phyloP scores from a whole-genome alignment of 1,140 invertebrate genomes.

The Drosophila oshimai region DNA sequence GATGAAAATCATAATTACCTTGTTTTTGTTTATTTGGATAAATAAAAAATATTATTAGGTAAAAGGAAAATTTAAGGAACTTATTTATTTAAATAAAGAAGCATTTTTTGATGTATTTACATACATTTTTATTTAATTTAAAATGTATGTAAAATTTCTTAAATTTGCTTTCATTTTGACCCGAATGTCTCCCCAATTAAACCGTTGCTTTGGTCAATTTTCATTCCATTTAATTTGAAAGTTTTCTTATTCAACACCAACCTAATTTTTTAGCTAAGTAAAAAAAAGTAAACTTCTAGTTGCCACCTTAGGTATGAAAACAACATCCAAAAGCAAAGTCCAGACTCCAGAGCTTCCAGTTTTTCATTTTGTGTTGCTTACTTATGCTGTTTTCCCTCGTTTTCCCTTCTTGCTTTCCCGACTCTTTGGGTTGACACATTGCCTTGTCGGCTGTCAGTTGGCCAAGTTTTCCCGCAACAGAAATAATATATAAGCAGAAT shows the following conservation, averaged over 20 bases:
- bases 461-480: conserved; percentile 34
- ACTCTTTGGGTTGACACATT: conserved; percentile 20
- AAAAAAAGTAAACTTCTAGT: conserved; percentile 32
- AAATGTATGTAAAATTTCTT: background rate
- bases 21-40: background rate
- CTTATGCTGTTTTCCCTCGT: conserved; percentile 9
- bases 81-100: too few relatives aligned
- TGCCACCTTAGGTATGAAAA: conserved; percentile 12
- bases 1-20: background rate
- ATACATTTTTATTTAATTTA: background rate
- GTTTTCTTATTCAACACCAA: conserved; percentile 34
- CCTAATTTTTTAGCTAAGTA: conserved; percentile 32
- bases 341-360: background rate
- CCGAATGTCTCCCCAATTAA: background rate
- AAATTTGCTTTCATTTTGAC: conserved; percentile 5
- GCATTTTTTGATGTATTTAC: too few relatives aligned
- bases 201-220: background rate
- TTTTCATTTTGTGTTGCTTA: background rate
- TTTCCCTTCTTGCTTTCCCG: background rate
- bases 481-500: conserved; percentile 57
- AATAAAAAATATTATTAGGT: too few relatives aligned
- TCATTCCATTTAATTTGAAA: conserved; percentile 36
- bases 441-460: conserved; percentile 47
- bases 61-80: too few relatives aligned
- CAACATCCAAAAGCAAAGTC: background rate